Evolutionary conservation across 1,140 invertebrate genomes (phyloP).

Genomic region (Danaus melanippus): DNA sequence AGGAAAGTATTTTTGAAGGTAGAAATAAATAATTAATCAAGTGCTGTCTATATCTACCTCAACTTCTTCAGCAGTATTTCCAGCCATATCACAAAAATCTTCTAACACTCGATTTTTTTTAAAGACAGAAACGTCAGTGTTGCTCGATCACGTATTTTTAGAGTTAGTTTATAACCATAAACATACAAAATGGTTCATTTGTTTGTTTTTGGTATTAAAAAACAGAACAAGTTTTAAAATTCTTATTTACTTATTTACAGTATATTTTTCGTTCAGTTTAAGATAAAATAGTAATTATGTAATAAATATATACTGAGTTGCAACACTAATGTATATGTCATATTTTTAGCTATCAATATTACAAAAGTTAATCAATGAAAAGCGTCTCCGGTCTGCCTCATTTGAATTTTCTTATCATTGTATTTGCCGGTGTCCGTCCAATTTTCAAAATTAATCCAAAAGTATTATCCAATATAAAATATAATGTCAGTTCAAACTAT

Average conservation of each 20-base stretch:
- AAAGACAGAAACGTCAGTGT: conserved; percentile 46
- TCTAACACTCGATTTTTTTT: conserved; percentile 47
- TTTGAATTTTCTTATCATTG: conserved; percentile 8
- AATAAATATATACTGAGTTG: not conserved
- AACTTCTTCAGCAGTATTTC: conserved; percentile 68
- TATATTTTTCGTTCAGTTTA: no score
- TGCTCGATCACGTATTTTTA: conserved; percentile 20
- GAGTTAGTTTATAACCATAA: no score
- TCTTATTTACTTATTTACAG: no score
- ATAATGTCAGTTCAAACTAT: conserved; percentile 86
- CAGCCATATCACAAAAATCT: conserved; percentile 65
- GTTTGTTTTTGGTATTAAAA: no score
- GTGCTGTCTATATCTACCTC: conserved; percentile 48
- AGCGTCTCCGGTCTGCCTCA: conserved; percentile 7
- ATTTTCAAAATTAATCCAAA: conserved; percentile 24
- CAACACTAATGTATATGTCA: no score
- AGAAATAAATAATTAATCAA: conserved; percentile 18
- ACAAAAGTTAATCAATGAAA: conserved; percentile 12
- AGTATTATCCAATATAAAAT: conserved; percentile 13
- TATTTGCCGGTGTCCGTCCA: conserved; percentile 43
- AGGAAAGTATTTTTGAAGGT: conserved; percentile 23
- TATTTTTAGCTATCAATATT: conserved; percentile 1
- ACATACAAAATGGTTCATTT: no score
- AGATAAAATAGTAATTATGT: conserved; percentile 2
- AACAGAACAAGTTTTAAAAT: no score